phyloP scores from a whole-genome alignment of 2,888 invertebrate species.

The Nomada fucata region DNA sequence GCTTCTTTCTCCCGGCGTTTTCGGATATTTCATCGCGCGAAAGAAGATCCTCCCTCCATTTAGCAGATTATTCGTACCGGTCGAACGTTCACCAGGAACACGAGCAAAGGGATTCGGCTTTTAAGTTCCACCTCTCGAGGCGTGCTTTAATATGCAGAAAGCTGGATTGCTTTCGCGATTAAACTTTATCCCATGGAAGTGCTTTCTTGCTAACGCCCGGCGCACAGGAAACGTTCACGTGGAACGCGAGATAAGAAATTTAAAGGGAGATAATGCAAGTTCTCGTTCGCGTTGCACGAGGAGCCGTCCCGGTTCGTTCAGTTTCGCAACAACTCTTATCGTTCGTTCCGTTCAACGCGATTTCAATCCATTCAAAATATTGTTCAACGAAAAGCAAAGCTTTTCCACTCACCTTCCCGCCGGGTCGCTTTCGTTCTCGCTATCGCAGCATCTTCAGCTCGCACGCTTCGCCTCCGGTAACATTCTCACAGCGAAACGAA shows the following conservation, averaged over 20 bases:
- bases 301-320: background rate
- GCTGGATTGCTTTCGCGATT: constrained; percentile 27
- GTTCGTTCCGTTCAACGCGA: too few relatives aligned
- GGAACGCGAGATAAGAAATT: constrained; percentile 43
- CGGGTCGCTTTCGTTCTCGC: background rate
- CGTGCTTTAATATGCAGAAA: constrained; percentile 18
- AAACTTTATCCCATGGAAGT: constrained; percentile 40
- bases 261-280: constrained; percentile 12
- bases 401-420: constrained; percentile 23
- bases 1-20: constrained; percentile 9
- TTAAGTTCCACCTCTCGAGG: background rate
- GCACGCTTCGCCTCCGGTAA: background rate
- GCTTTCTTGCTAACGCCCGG: constrained; percentile 21
- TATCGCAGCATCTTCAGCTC: constrained; percentile 28
- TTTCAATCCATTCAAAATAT: background rate
- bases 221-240: constrained; percentile 42
- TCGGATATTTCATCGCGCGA: constrained; percentile 3
- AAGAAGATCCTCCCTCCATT: background rate
- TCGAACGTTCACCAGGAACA: background rate
- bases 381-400: background rate
- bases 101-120: constrained; percentile 1
- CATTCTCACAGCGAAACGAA: background rate
- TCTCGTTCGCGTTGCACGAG: background rate
- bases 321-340: background rate
- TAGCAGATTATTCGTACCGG: constrained; percentile 17